Percentiles rank a stretch among this genome's conserved stretches.
phyloP scores from a whole-genome alignment of 2,797 vertebrate genomes.

The Erethizon dorsatum region DNA sequence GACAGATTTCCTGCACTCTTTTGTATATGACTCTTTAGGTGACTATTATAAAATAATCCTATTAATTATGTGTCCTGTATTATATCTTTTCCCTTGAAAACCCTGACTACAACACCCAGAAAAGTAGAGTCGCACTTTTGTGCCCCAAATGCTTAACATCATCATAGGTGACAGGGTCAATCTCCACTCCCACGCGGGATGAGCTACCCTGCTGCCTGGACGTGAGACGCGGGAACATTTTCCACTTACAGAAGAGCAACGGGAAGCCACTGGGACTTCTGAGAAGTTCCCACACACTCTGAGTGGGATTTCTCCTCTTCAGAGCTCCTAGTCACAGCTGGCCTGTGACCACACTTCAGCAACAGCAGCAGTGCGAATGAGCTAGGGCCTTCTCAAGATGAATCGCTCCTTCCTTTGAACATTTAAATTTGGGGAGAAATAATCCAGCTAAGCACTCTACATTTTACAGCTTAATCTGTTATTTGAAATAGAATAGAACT shows the following conservation, averaged over 20 bases:
- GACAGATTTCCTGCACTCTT: no score
- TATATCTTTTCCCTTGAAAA: no score
- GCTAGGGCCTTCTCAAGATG: background rate
- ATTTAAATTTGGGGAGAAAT: slow-evolving; percentile 51
- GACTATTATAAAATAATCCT: no score
- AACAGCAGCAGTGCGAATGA: background rate
- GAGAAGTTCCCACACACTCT: background rate
- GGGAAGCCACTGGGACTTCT: background rate
- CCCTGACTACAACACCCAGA: no score
- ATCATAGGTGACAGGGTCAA: accelerated
- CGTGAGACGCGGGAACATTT: background rate
- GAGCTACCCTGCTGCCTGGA: background rate
- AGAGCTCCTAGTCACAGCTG: background rate
- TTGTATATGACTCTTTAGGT: no score
- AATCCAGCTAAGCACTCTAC: slow-evolving; percentile 20
- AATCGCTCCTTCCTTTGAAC: slow-evolving; percentile 14
- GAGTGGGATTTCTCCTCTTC: background rate
- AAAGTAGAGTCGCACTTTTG: background rate
- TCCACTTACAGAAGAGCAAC: background rate
- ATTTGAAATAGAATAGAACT: slow-evolving; percentile 34
- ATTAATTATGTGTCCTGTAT: no score
- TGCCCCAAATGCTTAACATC: background rate
- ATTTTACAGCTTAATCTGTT: slow-evolving; percentile 36
- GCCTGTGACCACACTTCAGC: slow-evolving; percentile 26
- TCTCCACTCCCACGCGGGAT: accelerated